Base-by-base conservation (phyloP, 2,113 vertebrate species). In the Myotis brandtii region DNA sequence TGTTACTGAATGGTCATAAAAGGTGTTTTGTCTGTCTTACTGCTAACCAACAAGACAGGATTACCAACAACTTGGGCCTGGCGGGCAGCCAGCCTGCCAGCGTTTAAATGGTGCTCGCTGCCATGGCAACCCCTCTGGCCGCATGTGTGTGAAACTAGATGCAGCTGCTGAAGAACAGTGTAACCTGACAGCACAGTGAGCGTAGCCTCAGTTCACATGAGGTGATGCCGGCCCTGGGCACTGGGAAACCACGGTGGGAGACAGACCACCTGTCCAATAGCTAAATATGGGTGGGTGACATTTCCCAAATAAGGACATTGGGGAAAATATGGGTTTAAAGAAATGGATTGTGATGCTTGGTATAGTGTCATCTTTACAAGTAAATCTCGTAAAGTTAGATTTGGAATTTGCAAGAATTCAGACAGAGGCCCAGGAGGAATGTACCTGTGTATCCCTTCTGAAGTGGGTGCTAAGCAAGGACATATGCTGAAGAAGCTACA, bases 11-110 rank as follows among this genome's bases (percentile, higher is more conserved):
- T 86, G 82, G 69, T 81, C 72, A 59, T 87, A 73, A 96, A 91
- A 94, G 80, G 95, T 83, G 91, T 95, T 89, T 91, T 97, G 93
- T 97, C 52, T 86, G 23, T 62, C 14, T 59, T 48, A 2, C 52
- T 2, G 18, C 62, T 64, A 64, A 54, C 46, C 62, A 62, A 82
- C 76, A 95, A 79, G 89, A 91, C 83, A 62, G 66, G 93, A 46
- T 94, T 88, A 54, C 86, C 94, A 94, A 82, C 46, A 40, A 56
- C 25, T 12, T n/a, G 56, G 79, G 37, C 52, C 79, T 92, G 91
- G 96, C 86, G 21, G 34, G 66, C 40, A 54, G 86, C 89, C 89
- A 95, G 62, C 70, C n/a, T 80, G 66, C 89, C 30, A 17, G 66
- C 9, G 18, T 92, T 50, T 76, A 14, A 89, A n/a, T 40, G 92